phyloP scores from a whole-genome alignment of 2,113 vertebrate genomes.

The Xiphorhynchus elegans region DNA sequence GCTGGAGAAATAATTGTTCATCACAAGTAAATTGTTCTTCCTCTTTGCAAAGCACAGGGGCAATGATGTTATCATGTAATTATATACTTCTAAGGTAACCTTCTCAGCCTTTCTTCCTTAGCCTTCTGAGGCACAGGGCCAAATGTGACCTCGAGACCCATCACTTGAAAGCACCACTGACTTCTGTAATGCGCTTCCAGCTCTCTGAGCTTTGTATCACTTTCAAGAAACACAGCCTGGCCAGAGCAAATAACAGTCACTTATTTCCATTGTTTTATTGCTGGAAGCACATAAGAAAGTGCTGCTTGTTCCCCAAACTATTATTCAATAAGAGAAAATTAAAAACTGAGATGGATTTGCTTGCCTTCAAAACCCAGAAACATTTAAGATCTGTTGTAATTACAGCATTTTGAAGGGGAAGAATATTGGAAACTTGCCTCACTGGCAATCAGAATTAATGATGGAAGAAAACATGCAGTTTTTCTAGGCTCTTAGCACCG shows the following conservation, averaged over 20 bases:
- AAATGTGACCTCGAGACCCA: neutral
- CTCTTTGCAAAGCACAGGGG: neutral
- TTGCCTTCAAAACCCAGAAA: neutral
- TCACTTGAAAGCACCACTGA: neutral
- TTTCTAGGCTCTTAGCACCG: neutral
- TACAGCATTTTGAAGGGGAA: neutral
- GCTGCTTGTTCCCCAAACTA: neutral
- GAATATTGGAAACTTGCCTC: neutral
- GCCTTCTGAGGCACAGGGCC: neutral
- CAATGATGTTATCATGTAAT: constrained; percentile 14
- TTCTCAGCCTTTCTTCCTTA: neutral
- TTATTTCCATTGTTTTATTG: neutral
- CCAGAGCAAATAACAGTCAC: neutral
- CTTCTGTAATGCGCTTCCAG: neutral
- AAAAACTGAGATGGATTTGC: neutral
- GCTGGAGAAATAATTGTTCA: neutral
- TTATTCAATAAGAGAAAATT: neutral
- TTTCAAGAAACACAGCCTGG: neutral
- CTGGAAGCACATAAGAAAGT: neutral
- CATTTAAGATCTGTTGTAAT: neutral
- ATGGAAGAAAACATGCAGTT: neutral
- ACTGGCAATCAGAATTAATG: neutral
- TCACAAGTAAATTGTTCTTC: neutral
- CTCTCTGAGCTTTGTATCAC: neutral
- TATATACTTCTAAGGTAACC: neutral